Percentiles rank a stretch among this genome's conserved stretches.
These are phyloP conservation scores for Porites lutea DNA, from an alignment of 64 coral and sea anemone species.

Conservation along the genomic window DNA sequence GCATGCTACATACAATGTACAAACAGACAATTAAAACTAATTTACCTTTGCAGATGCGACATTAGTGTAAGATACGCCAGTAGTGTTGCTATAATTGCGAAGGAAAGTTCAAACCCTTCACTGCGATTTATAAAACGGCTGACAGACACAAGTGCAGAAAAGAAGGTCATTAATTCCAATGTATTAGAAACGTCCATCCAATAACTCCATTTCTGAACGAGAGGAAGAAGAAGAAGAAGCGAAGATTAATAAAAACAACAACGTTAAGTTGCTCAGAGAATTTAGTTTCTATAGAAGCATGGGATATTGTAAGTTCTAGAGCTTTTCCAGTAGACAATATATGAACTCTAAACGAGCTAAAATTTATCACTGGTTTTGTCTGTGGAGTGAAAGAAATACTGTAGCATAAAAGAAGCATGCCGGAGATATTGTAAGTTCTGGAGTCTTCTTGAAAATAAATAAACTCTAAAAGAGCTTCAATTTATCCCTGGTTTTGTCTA, in stretches of 20 bases:
- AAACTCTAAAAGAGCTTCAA: no score
- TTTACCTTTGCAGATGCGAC: slow-evolving; percentile 40
- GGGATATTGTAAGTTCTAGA: no score
- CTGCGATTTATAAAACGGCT: not conserved
- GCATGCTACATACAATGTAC: not conserved
- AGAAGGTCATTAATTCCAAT: not conserved
- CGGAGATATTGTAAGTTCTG: no score
- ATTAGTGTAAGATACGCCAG: slow-evolving; percentile 6
- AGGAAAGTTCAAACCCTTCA: slow-evolving; percentile 18
- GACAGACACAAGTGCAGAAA: not conserved
- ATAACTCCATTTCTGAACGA: slow-evolving; percentile 35
- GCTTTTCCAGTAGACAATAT: no score
- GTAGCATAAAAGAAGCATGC: no score
- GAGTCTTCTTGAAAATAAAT: no score
- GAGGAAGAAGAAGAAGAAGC: not conserved
- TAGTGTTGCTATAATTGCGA: slow-evolving; percentile 4
- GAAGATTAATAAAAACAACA: not conserved
- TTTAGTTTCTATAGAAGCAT: not conserved
- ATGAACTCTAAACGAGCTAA: no score
- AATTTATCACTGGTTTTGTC: no score
- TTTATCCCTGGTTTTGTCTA: no score
- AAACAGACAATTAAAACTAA: not conserved
- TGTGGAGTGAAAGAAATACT: no score
- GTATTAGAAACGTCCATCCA: slow-evolving; percentile 48
- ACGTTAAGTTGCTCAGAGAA: not conserved